A percentile compares a stretch with the other conserved stretches of the same genome.
phyloP scores from a whole-genome alignment of 2,797 vertebrate genomes.

The Enteromius viviparus region DNA sequence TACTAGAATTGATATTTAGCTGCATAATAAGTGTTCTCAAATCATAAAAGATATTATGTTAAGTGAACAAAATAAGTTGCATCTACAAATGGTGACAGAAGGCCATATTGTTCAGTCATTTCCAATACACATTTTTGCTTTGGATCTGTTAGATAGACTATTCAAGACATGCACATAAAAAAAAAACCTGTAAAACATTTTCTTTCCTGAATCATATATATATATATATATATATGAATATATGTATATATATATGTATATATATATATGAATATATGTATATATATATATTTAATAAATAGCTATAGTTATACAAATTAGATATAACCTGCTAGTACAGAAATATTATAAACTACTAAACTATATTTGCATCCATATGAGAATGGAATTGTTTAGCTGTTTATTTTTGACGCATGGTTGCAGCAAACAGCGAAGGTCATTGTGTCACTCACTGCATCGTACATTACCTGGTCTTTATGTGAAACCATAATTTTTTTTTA shows the following conservation, averaged over 20 bases:
- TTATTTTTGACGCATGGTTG: neutral
- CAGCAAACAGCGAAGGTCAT: neutral
- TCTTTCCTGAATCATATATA: neutral
- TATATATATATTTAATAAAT: neutral
- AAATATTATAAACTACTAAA: neutral
- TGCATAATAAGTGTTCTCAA: neutral
- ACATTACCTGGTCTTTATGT: neutral
- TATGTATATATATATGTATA: too few relatives aligned
- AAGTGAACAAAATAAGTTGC: neutral
- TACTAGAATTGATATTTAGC: conserved; percentile 29
- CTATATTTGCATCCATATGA: neutral
- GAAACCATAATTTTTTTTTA: neutral
- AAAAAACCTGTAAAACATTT: neutral
- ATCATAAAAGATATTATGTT: neutral
- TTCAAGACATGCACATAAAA: neutral
- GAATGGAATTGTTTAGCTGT: neutral
- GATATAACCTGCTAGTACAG: neutral
- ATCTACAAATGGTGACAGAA: neutral
- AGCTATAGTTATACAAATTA: neutral
- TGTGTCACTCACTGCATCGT: neutral
- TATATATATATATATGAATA: too few relatives aligned
- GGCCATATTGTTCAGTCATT: neutral
- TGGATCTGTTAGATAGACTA: neutral
- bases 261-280: too few relatives aligned
- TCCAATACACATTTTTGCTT: neutral